These are phyloP conservation scores for Corvus moneduloides DNA, from an alignment of 2,113 vertebrate species.

Conservation along the genomic window DNA sequence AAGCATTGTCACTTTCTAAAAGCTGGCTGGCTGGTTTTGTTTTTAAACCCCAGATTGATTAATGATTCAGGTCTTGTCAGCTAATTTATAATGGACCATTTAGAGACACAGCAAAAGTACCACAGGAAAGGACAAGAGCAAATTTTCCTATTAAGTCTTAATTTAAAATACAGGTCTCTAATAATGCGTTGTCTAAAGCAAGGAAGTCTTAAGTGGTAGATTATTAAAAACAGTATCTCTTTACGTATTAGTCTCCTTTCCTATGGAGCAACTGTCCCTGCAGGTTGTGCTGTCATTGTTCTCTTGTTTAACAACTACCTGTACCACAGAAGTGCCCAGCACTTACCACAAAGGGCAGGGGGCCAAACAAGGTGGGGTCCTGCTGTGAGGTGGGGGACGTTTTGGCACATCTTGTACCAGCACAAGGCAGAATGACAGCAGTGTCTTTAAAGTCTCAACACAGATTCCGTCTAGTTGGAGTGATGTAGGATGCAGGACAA, in stretches of 20 bases:
- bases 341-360: neutral
- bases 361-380: neutral
- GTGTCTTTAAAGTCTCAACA: neutral
- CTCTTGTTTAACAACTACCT: accelerated
- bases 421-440: neutral
- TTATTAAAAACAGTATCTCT: neutral
- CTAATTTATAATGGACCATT: neutral
- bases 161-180: neutral
- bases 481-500: neutral
- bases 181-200: neutral
- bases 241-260: neutral
- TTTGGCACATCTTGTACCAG: neutral
- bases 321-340: neutral
- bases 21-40: neutral
- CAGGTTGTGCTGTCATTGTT: neutral
- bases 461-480: neutral
- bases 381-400: neutral
- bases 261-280: neutral
- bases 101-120: neutral
- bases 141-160: neutral
- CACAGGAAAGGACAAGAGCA: neutral
- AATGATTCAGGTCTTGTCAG: neutral
- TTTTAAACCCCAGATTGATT: neutral
- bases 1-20: neutral
- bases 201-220: neutral